Percentiles rank a stretch among this genome's conserved stretches.
Evolutionary conservation across 2,888 invertebrate genomes (phyloP).

Genomic region (Trissonchulus sp.): DNA sequence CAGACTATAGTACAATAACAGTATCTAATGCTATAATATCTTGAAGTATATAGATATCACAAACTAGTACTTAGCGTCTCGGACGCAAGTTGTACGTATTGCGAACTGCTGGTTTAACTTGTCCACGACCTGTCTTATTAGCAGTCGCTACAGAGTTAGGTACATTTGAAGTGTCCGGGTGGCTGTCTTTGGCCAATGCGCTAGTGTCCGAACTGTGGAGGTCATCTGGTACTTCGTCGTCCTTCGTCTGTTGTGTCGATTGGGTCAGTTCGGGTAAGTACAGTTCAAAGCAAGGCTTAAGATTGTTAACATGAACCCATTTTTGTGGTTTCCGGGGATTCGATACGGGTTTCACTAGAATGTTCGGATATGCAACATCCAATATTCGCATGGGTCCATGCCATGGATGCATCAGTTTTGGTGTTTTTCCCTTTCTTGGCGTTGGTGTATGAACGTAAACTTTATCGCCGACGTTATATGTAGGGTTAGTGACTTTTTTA

Average conservation of each 20-base stretch:
- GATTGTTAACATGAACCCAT: not conserved
- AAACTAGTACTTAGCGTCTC: too few species aligned
- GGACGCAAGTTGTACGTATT: too few species aligned
- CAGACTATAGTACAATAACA: too few species aligned
- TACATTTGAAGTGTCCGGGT: not conserved
- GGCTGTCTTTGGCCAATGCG: too few species aligned
- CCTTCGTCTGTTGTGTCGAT: too few species aligned
- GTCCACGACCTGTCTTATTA: too few species aligned
- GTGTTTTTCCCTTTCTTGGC: slow-evolving; percentile 2
- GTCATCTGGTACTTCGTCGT: not conserved
- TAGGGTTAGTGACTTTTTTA: not conserved
- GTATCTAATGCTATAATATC: too few species aligned
- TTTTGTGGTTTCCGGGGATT: not conserved
- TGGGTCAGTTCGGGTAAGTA: not conserved
- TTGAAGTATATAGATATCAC: too few species aligned
- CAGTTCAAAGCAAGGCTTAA: not conserved
- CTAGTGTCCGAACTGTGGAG: too few species aligned
- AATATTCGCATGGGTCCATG: slow-evolving; percentile 5
- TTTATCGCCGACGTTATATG: not conserved
- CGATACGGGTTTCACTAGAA: not conserved
- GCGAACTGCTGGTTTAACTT: too few species aligned
- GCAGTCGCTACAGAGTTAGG: too few species aligned
- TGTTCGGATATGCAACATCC: slow-evolving; percentile 4
- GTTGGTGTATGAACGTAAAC: not conserved
- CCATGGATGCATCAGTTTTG: not conserved